phyloP scores from a whole-genome alignment of 2,113 vertebrate species.

The Eudorcas thomsonii region DNA sequence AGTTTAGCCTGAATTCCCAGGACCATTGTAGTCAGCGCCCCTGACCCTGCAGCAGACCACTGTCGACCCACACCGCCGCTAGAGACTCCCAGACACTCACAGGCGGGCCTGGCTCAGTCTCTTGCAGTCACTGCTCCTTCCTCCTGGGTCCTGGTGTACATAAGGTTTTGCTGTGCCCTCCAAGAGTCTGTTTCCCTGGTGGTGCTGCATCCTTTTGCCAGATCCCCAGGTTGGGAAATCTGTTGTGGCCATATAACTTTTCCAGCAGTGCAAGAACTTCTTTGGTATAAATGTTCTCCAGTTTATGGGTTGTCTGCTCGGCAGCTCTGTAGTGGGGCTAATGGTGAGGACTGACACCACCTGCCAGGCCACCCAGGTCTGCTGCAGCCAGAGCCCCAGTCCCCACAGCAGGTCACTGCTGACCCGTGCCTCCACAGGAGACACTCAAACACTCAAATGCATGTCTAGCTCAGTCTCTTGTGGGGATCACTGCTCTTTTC shows the following conservation, averaged over 20 bases:
- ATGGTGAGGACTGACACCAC: accelerated
- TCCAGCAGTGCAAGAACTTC: neutral
- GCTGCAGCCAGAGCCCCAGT: neutral
- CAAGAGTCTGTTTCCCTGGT: neutral
- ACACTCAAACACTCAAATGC: neutral
- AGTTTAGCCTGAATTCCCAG: neutral
- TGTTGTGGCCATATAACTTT: neutral
- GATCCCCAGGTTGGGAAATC: neutral
- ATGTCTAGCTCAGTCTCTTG: neutral
- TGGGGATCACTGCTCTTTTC: neutral
- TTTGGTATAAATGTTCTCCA: neutral
- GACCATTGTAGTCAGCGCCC: neutral
- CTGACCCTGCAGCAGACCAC: neutral
- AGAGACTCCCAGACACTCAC: neutral
- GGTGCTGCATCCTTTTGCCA: neutral
- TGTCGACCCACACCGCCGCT: accelerated
- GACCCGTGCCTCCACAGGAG: neutral
- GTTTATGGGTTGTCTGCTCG: neutral
- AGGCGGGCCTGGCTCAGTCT: neutral
- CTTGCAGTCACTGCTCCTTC: neutral
- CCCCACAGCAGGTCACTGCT: neutral
- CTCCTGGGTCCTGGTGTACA: neutral
- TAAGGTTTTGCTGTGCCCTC: neutral
- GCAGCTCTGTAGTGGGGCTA: neutral
- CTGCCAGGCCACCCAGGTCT: neutral